These are phyloP conservation scores for Guaruba guarouba DNA, from an alignment of 2,113 vertebrate species.

Conservation along the genomic window DNA sequence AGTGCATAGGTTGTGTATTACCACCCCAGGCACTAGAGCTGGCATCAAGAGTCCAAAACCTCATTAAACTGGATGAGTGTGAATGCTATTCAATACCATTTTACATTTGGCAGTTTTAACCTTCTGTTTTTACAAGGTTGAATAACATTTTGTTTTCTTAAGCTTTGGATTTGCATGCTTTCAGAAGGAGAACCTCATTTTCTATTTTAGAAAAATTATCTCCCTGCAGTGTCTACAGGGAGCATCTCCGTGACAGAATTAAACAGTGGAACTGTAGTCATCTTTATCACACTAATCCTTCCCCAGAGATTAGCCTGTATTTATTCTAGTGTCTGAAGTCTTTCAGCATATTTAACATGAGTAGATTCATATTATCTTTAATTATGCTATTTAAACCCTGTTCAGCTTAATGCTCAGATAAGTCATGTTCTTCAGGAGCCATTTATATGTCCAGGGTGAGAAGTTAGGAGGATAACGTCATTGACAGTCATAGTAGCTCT, in stretches of 20 bases:
- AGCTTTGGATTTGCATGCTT: constrained; percentile 47
- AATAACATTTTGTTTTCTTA: constrained; percentile 54
- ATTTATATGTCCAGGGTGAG: constrained; percentile 22
- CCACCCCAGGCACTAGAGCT: background rate
- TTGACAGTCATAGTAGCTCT: background rate
- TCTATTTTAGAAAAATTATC: constrained; percentile 60
- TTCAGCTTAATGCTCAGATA: constrained; percentile 31
- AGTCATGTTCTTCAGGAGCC: constrained; percentile 26
- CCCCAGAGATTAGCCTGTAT: constrained; percentile 52
- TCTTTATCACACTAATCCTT: constrained; percentile 55
- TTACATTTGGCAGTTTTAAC: constrained; percentile 33
- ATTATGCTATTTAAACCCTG: constrained; percentile 49
- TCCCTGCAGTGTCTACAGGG: constrained; percentile 22
- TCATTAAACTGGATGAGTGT: constrained; percentile 34
- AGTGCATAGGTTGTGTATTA: background rate
- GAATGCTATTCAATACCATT: constrained; percentile 47
- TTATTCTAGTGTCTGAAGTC: constrained; percentile 46
- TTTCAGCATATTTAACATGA: constrained; percentile 53
- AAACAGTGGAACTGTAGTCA: constrained; percentile 24
- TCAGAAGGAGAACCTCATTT: constrained; percentile 34
- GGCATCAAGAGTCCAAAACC: constrained; percentile 12
- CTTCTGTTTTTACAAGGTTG: constrained; percentile 27
- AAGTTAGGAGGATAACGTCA: constrained; percentile 39
- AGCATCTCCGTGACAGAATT: constrained; percentile 51
- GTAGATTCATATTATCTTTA: constrained; percentile 53